A percentile compares a stretch with the other conserved stretches of the same genome.
These are phyloP conservation scores for Holacanthus passer DNA, from an alignment of 2,113 vertebrate species.

Conservation along the genomic window DNA sequence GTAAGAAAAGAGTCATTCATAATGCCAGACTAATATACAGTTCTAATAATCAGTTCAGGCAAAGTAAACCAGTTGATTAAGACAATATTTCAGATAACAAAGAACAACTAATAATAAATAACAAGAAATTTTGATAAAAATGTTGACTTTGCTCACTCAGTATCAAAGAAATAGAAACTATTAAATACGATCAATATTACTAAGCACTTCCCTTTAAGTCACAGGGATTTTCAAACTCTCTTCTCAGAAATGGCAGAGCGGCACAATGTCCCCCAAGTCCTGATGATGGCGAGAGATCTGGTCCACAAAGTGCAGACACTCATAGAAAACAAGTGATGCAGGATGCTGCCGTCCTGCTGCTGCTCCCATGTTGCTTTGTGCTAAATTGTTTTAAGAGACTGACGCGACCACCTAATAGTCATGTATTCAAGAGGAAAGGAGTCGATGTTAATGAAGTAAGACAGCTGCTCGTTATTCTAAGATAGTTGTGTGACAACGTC, in stretches of 20 bases:
- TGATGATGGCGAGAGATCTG: constrained; percentile 94
- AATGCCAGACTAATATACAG: not conserved
- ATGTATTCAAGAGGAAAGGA: constrained; percentile 28
- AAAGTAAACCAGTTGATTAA: constrained; percentile 10
- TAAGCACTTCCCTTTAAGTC: not conserved
- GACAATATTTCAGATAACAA: not conserved
- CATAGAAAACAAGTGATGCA: constrained; percentile 96
- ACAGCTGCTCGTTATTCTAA: constrained; percentile 22
- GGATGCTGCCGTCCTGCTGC: constrained; percentile 1
- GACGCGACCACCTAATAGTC: constrained; percentile 28
- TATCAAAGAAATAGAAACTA: not conserved
- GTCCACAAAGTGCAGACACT: constrained; percentile 98
- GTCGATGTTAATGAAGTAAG: constrained; percentile 20
- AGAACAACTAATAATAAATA: too few relatives aligned
- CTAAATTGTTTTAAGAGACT: constrained; percentile 39
- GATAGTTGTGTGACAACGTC: constrained; percentile 55
- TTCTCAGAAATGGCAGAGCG: constrained; percentile 94
- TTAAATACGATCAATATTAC: not conserved
- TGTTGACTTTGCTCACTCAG: not conserved
- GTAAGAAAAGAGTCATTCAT: constrained; percentile 80
- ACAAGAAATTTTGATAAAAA: not conserved
- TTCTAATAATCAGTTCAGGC: not conserved
- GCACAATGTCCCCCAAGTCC: constrained; percentile 91
- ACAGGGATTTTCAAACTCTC: constrained; percentile 21
- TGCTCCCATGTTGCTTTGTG: constrained; percentile 27